Base-by-base conservation (phyloP, 1,140 invertebrate genomes). In the Ceratina calcarata region DNA sequence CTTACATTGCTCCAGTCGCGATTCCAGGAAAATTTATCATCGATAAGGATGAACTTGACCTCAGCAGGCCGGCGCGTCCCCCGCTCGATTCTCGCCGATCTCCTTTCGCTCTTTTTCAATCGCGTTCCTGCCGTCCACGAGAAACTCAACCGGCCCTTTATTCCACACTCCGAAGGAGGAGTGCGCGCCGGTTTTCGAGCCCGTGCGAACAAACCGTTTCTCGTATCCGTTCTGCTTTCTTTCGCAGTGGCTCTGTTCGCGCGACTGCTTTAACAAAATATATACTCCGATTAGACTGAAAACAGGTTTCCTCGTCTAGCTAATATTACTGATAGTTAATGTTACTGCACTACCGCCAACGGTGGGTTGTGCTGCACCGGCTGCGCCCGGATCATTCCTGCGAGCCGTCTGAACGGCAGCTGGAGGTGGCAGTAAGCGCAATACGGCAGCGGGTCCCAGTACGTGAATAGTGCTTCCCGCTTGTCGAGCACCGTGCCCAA, bases 401-500 rank as follows among this genome's bases (percentile, higher is more conserved):
- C 87, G 15, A 96, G 90, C 45, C 95, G 94, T 74, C 93, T 92
- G 53, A 96, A 94, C 0, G 96, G 96, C 79, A 96, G 90, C 85
- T 97, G 95, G 74, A 97, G 94, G 87, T 96, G 96, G 91, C 97
- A 97, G 87, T 97, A 97, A 2, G 96, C 96, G 85, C 96, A 97
- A 87, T 97, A 97, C 0, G 96, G 96, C 71, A 97, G 86, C 0
- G 96, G 96, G 87, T 97, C 96, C 96, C 96, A 97, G 83, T 95
- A 96, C 1, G 95, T 94, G 86, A 97, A 97, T 1, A 97, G 91
- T 0, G 96, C 96, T 87, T 97, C 96, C 12, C 96, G 93, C 93
- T 72, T 94, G 90, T 92, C 87, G 64, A 97, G 87, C 4, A 96
- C 95, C 0, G 95, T 95, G 4, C 95, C 94, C 55, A 96, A 90